Evolutionary conservation across 1,140 invertebrate genomes (phyloP).

Genomic region (Drosophila arizonae): DNA sequence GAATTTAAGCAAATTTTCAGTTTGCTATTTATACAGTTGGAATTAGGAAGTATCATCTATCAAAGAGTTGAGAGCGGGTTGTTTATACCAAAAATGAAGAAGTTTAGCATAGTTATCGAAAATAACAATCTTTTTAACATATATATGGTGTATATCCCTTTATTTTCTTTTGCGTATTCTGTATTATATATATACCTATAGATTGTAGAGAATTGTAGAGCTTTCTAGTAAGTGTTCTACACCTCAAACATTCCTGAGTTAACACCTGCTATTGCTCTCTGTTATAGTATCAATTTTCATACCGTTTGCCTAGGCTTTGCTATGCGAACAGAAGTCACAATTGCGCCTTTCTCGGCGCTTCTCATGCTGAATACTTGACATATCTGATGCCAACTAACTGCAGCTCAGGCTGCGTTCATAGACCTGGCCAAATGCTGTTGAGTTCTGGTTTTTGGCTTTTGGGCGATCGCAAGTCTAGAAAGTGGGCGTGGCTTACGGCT

Average conservation of each 20-base stretch:
- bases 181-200: too few relatives aligned
- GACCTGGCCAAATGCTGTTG: neutral
- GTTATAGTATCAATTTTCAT: too few relatives aligned
- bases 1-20: neutral
- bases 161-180: too few relatives aligned
- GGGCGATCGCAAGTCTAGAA: slow-evolving; percentile 10
- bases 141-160: too few relatives aligned
- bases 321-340: neutral
- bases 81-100: neutral
- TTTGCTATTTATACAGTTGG: neutral
- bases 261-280: too few relatives aligned
- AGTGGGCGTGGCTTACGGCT: slow-evolving; percentile 19
- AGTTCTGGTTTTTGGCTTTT: slow-evolving; percentile 5
- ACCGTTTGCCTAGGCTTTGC: too few relatives aligned
- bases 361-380: slow-evolving; percentile 15
- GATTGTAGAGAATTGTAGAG: too few relatives aligned
- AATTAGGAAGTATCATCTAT: neutral
- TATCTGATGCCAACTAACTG: neutral
- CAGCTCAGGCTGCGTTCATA: too few relatives aligned
- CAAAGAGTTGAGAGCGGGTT: neutral
- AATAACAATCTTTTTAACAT: too few relatives aligned
- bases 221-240: too few relatives aligned
- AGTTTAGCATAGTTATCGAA: too few relatives aligned
- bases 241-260: too few relatives aligned
- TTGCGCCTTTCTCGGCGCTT: slow-evolving; percentile 16